Evolutionary conservation across 2,113 vertebrate genomes (phyloP).

Genomic region (Fregetta grallaria): DNA sequence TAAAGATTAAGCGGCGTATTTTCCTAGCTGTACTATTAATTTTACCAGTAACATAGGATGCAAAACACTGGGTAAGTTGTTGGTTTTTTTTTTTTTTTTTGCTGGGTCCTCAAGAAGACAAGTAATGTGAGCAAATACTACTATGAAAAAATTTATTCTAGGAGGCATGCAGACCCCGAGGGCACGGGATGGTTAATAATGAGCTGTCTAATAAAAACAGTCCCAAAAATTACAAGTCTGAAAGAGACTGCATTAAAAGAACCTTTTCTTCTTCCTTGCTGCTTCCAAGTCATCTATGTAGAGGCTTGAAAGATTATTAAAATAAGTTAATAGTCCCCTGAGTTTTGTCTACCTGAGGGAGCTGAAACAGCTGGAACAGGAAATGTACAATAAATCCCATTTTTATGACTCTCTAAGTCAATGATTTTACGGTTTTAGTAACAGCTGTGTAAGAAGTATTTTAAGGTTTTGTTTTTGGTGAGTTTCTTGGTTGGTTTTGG

Average conservation of each 20-base stretch:
- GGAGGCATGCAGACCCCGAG: not conserved
- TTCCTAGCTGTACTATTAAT: not conserved
- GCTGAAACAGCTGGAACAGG: slow-evolving; percentile 43
- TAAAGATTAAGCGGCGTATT: not conserved
- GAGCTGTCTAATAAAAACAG: not conserved
- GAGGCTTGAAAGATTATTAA: slow-evolving; percentile 28
- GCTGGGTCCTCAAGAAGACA: not conserved
- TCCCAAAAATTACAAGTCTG: not conserved
- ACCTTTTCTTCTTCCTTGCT: slow-evolving; percentile 13
- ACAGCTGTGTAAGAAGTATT: slow-evolving; percentile 14
- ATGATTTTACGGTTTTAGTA: slow-evolving; percentile 58
- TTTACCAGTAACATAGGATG: not conserved
- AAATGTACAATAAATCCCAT: slow-evolving; percentile 68
- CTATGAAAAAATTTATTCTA: not conserved
- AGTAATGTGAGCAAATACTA: not conserved
- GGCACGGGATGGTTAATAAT: not conserved
- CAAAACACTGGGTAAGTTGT: not conserved
- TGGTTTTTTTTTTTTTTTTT: too few relatives aligned
- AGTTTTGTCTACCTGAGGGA: slow-evolving; percentile 55
- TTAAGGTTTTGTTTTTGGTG: not conserved
- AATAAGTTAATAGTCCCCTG: slow-evolving; percentile 41
- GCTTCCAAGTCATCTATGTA: not conserved
- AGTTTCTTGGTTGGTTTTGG: not conserved
- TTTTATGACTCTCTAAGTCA: slow-evolving; percentile 65
- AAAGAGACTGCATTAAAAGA: not conserved